Evolutionary conservation across 2,888 invertebrate species (phyloP).

Genomic region (Platycheirus albimanus): DNA sequence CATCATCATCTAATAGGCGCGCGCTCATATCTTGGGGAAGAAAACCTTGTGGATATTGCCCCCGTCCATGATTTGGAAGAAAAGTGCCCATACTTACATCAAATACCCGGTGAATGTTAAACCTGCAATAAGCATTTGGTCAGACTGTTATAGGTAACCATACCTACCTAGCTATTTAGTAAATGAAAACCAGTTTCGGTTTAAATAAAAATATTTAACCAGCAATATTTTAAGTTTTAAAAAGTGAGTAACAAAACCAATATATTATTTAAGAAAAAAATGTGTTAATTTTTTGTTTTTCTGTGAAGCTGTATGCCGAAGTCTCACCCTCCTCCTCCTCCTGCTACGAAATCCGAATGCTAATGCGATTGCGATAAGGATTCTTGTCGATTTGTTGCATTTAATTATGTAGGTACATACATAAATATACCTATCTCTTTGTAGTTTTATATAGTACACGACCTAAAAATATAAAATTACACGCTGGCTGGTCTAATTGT

Average conservation of each 20-base stretch:
- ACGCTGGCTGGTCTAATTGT: slow-evolving; percentile 29
- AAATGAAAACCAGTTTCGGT: slow-evolving; percentile 52
- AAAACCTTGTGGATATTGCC: slow-evolving; percentile 50
- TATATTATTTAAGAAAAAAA: background rate
- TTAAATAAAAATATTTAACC: slow-evolving; percentile 19
- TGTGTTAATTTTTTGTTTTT: slow-evolving; percentile 14
- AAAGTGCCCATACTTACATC: slow-evolving; percentile 28
- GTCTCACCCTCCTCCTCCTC: background rate
- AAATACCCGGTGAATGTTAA: slow-evolving; percentile 42
- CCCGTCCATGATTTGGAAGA: slow-evolving; percentile 9
- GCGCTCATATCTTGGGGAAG: slow-evolving; percentile 62
- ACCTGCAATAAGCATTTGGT: slow-evolving; percentile 12
- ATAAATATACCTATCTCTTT: background rate
- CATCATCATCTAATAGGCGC: slow-evolving; percentile 63
- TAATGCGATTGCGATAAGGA: slow-evolving; percentile 43
- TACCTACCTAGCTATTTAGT: no score
- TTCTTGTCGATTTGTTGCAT: slow-evolving; percentile 6
- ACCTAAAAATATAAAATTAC: slow-evolving; percentile 34
- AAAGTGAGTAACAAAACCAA: slow-evolving; percentile 12
- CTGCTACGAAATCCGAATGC: no score
- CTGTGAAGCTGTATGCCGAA: slow-evolving; percentile 3
- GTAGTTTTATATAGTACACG: slow-evolving; percentile 23
- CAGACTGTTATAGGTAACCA: background rate
- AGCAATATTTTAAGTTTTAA: slow-evolving; percentile 44
- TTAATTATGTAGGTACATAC: no score